Evolutionary conservation across 2,888 invertebrate species (phyloP).

Genomic region (Macrosoma leucophasiata): DNA sequence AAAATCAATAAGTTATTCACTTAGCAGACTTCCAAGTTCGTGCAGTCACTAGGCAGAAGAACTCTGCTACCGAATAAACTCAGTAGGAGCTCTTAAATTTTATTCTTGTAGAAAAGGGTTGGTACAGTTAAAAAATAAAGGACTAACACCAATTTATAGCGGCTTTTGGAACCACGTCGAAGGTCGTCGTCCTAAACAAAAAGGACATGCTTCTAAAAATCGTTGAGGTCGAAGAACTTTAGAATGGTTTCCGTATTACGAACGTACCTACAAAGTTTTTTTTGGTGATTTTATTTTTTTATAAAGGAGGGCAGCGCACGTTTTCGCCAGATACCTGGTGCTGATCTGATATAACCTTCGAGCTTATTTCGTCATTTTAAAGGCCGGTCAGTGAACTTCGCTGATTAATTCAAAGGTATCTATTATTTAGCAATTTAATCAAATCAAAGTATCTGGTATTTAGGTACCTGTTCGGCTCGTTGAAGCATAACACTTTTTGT

Average conservation of each 20-base stretch:
- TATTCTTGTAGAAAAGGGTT: too few relatives aligned
- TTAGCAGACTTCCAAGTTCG: too few relatives aligned
- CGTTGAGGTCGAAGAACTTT: slow-evolving; percentile 28
- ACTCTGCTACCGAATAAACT: too few relatives aligned
- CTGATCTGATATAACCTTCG: slow-evolving; percentile 54
- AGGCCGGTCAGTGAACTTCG: slow-evolving; percentile 52
- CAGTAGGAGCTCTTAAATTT: too few relatives aligned
- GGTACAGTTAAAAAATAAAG: background rate
- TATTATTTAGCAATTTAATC: slow-evolving; percentile 29
- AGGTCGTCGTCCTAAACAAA: slow-evolving; percentile 13
- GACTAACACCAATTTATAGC: slow-evolving; percentile 10
- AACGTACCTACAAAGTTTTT: slow-evolving; percentile 14
- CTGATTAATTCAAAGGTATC: slow-evolving; percentile 34
- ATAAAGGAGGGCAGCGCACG: slow-evolving; percentile 42
- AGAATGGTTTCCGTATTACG: slow-evolving; percentile 27
- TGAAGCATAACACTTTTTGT: slow-evolving; percentile 13
- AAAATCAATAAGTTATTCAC: too few relatives aligned
- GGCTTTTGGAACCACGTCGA: too few relatives aligned
- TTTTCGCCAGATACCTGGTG: slow-evolving; percentile 42
- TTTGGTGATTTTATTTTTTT: slow-evolving; percentile 28
- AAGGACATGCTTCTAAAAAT: slow-evolving; percentile 23
- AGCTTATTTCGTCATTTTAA: slow-evolving; percentile 52
- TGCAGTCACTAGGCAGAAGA: too few relatives aligned
- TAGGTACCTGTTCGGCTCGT: slow-evolving; percentile 12
- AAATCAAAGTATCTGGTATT: slow-evolving; percentile 22